These are phyloP conservation scores for Odocoileus hemionus DNA, from an alignment of 2,113 vertebrate genomes.

Conservation along the genomic window DNA sequence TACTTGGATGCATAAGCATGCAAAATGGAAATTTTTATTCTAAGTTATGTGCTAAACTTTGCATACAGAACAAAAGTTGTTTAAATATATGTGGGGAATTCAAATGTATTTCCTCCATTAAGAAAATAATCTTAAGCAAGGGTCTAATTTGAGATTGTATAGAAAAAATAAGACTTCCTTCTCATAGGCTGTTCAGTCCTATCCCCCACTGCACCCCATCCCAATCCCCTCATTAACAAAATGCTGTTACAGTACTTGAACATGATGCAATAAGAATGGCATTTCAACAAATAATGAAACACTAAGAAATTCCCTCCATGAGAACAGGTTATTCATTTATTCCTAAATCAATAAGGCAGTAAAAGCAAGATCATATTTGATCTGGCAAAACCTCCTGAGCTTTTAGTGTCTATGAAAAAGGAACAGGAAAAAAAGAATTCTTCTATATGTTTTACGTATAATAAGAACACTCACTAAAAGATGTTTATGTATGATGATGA, in stretches of 20 bases:
- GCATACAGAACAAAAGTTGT: conserved; percentile 51
- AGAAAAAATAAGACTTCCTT: neutral
- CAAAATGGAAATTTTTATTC: conserved; percentile 63
- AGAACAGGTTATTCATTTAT: conserved; percentile 14
- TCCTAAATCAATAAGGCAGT: conserved; percentile 18
- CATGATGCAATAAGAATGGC: neutral
- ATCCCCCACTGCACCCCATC: neutral
- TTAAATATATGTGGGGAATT: conserved; percentile 16
- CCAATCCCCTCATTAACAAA: neutral
- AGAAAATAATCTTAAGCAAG: conserved; percentile 28
- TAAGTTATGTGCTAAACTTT: conserved; percentile 30
- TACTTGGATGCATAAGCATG: neutral
- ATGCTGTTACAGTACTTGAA: neutral
- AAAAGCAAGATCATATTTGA: conserved; percentile 32
- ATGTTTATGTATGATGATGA: neutral
- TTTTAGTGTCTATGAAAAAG: neutral
- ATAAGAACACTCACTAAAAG: neutral
- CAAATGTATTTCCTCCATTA: conserved; percentile 23
- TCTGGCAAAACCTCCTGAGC: neutral
- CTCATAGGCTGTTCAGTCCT: neutral
- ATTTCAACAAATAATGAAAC: conserved; percentile 35
- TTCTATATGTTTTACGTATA: neutral
- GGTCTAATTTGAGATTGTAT: neutral
- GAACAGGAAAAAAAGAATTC: conserved; percentile 18
- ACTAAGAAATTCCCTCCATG: neutral